These are phyloP conservation scores for Drosophila eohydei DNA, from an alignment of 2,888 invertebrate genomes.

Conservation along the genomic window DNA sequence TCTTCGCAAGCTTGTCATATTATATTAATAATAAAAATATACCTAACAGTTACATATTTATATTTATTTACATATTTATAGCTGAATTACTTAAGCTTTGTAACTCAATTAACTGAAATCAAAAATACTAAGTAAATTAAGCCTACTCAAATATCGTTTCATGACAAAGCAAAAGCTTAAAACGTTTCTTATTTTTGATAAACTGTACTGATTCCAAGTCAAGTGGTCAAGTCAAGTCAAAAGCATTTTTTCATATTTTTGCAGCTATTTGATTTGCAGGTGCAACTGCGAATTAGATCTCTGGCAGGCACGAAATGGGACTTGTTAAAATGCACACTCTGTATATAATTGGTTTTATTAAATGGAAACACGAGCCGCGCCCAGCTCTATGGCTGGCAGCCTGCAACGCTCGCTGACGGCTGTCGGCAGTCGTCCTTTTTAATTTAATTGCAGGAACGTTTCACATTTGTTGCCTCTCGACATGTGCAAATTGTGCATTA, in stretches of 20 bases:
- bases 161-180: too few relatives aligned
- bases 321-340: not conserved
- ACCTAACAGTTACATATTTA: too few relatives aligned
- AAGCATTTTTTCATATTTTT: not conserved
- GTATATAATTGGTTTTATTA: not conserved
- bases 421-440: slow-evolving; percentile 35
- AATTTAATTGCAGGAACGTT: slow-evolving; percentile 54
- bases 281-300: not conserved
- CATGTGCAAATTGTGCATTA: slow-evolving; percentile 38
- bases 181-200: too few relatives aligned
- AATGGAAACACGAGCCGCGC: slow-evolving; percentile 7
- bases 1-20: too few relatives aligned
- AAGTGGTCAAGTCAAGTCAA: not conserved
- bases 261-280: not conserved
- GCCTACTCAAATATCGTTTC: too few relatives aligned
- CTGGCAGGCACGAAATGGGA: not conserved
- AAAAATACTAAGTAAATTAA: too few relatives aligned
- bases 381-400: not conserved
- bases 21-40: too few relatives aligned
- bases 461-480: slow-evolving; percentile 13
- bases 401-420: not conserved
- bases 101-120: too few relatives aligned
- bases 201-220: not conserved
- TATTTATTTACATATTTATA: too few relatives aligned
- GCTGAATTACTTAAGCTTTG: too few relatives aligned